Conservation (phyloP, 1,140 invertebrate genomes). For the Sarcophaga peregrina region DNA sequence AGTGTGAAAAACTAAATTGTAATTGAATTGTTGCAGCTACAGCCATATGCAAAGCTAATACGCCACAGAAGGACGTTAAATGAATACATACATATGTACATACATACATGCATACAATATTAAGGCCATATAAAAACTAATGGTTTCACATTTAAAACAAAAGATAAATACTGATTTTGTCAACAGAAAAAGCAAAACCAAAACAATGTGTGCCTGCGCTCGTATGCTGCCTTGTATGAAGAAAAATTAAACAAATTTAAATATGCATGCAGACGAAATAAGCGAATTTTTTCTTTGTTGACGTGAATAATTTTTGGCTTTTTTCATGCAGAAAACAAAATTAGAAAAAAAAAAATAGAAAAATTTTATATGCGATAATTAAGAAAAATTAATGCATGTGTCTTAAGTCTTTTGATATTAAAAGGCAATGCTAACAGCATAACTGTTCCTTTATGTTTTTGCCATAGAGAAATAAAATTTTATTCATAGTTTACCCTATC, state of each 20-base stretch:
- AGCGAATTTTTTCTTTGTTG: no score
- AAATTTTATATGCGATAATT: background rate
- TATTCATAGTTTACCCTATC: no score
- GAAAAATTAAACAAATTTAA: background rate
- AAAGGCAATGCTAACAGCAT: background rate
- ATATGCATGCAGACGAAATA: no score
- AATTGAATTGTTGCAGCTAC: constrained; percentile 38
- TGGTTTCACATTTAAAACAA: constrained; percentile 41
- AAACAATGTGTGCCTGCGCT: no score
- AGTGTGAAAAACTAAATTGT: constrained; percentile 42
- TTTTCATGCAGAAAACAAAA: background rate
- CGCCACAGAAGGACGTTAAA: no score
- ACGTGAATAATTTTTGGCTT: background rate
- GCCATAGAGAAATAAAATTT: no score
- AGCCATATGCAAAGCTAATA: background rate
- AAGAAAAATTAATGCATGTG: constrained; percentile 1
- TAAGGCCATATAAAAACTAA: constrained; percentile 41
- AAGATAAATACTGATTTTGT: constrained; percentile 14
- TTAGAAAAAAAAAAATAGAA: background rate
- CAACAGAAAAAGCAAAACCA: background rate
- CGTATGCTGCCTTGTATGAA: background rate
- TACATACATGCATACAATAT: background rate
- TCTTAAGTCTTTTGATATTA: background rate
- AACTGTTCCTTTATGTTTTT: no score
- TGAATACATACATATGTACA: background rate